Evolutionary conservation across 2,888 invertebrate genomes (phyloP), one percentile per base, ranked within the genome.

Genomic region (Ramazzottius varieornatus): DNA sequence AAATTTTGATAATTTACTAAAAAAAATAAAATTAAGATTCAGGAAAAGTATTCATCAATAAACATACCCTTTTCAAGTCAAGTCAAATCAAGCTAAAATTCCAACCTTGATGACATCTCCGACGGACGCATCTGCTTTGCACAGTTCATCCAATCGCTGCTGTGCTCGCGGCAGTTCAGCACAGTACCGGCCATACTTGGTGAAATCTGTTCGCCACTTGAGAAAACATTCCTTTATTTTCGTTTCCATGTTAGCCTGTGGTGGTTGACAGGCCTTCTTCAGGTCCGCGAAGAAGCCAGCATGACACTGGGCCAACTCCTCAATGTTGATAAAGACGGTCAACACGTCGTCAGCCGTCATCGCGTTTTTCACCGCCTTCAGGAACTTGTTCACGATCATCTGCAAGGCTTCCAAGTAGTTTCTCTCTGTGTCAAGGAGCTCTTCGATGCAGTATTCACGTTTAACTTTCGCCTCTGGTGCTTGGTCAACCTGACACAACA

Each of bases 131-230:
- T 83, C 84, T 68, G 81, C 82, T 33, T 82, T 80, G 70, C 85
- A 85, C 2, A 85, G 73, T 54, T 85, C 83, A 75, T 89, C 88
- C 67, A 96, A 81, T 67, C 83, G 80, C 68, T 84, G 84, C 74
- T 91, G 89, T n/a, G 93, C 92, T 65, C 81, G 80, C 1, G 90
- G 86, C 68, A 98, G 81, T 76, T 91, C 89, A 64, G 93, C 87
- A 79, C 96, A 96, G 77, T 93, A 98, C 73, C 88, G 86, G 20
- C 93, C 94, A 74, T 98, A 98, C 66, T 91, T 82, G 40, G 94
- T 82, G 74, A 98, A 86, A 68, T 85, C 84, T 73, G 89, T 87
- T 71, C 91, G 84, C 83, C 86, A 91, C 71, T 86, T 84, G 65
- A 92, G 82, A 79, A 96, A 94, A 68, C 88, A 86, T 74, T 85